Base-by-base conservation (phyloP, 2,113 vertebrate species). In the Petrocephalus microphthalmus region DNA sequence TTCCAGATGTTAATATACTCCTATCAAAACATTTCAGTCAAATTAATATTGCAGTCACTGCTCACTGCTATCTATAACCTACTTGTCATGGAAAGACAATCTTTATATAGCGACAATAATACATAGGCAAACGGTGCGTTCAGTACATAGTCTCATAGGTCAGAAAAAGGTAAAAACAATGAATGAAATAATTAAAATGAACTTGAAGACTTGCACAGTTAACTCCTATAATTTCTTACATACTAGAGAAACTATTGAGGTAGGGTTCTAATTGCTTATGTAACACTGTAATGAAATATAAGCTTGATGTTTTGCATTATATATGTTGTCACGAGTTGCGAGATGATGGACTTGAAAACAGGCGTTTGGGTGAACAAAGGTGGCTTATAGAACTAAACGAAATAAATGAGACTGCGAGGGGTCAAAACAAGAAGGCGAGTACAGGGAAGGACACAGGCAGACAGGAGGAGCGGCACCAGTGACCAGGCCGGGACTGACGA, bases 1-100 rank as follows among this genome's bases (percentile, higher is more conserved):
- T 85, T 56, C 52, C 84, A 85, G 84, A 54, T 85, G 51, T 42
- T 85, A 56, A 37, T 85, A 54, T 56, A 53, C 49, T 56, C 56
- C 52, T 37, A 22, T 52, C 49, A 56, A 85, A 85, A 53, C 13
- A 85, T 8, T 85, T 85, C 84, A 85, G 25, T 56, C n/a, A 54
- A 54, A 54, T 54, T 56, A 29, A 83, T 83, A 22, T 83, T 83
- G 81, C 29, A 54, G 37, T 56, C 49, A 85, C 7, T 85, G 84
- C 52, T 54, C 84, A 37, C 6, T 85, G 52, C 84, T 85, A 54
- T 56, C 56, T 85, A 85, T 56, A 85, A n/a, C 33, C 67, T 33
- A 74, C 29, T 74, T 29, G 13, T 37, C 17, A 29, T 74, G 45
- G 45, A 49, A 83, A 20, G 45, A n/a, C 22, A 49, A 49, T 47